Conservation (phyloP, 2,888 invertebrate species). For the Pachycephus smyrnensis region DNA sequence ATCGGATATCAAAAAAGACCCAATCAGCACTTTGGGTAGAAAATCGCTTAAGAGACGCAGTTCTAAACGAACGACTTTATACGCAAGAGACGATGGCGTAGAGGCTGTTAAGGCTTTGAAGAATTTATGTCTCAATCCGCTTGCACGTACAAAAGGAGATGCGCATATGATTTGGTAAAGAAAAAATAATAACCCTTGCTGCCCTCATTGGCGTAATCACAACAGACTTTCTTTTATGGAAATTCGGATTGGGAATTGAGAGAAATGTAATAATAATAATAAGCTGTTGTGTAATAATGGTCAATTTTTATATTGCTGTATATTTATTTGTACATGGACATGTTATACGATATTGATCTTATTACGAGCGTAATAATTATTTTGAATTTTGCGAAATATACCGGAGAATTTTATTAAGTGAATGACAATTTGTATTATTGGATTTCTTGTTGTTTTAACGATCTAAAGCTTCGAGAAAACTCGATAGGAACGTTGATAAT, state of each 20-base stretch:
- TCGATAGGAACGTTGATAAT: too few relatives aligned
- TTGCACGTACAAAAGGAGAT: constrained; percentile 54
- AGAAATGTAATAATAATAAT: neutral
- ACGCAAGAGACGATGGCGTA: constrained; percentile 59
- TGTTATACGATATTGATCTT: too few relatives aligned
- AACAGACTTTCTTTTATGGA: constrained; percentile 15
- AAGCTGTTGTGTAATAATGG: too few relatives aligned
- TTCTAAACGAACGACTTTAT: constrained; percentile 56
- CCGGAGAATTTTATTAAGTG: too few relatives aligned
- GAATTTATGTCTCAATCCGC: constrained; percentile 59
- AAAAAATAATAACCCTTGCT: constrained; percentile 20
- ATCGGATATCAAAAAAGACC: too few relatives aligned
- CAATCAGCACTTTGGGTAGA: constrained; percentile 18
- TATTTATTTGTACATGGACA: too few relatives aligned
- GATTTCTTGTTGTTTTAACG: too few relatives aligned
- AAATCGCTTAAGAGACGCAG: constrained; percentile 32
- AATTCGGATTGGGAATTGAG: constrained; percentile 12
- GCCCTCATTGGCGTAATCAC: constrained; percentile 25
- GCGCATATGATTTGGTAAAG: constrained; percentile 62
- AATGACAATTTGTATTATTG: too few relatives aligned
- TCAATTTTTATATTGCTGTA: too few relatives aligned
- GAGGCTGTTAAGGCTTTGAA: constrained; percentile 57
- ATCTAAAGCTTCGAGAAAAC: too few relatives aligned
- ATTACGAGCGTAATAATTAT: too few relatives aligned
- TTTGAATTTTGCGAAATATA: too few relatives aligned